A percentile compares a stretch with the other conserved stretches of the same genome.
Evolutionary conservation across 2,797 vertebrate genomes (phyloP).

Genomic region (Enteromius treurensis): DNA sequence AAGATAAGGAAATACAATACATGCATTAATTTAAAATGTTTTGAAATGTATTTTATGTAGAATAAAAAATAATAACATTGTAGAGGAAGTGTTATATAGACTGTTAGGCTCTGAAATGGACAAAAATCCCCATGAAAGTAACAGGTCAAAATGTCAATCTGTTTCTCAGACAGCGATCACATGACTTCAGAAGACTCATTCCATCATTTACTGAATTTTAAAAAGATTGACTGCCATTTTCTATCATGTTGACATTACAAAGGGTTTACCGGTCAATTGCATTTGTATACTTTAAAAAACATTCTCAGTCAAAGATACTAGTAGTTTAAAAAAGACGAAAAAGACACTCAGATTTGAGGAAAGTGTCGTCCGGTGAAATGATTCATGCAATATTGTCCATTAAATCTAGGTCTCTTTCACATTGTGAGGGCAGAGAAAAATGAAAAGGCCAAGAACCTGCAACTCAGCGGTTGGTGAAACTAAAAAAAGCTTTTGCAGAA

Average conservation of each 20-base stretch:
- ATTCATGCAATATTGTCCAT: not conserved
- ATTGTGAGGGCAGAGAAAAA: not conserved
- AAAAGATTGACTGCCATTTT: not conserved
- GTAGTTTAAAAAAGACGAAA: not conserved
- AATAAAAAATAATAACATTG: not conserved
- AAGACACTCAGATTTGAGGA: not conserved
- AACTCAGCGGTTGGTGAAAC: not conserved
- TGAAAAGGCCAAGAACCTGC: not conserved
- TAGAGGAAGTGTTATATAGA: too few relatives aligned
- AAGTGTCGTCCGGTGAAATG: not conserved
- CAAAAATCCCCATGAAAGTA: not conserved
- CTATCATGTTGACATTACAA: not conserved
- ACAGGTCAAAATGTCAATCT: not conserved
- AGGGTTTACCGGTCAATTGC: not conserved
- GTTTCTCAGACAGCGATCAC: not conserved
- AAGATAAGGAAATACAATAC: not conserved
- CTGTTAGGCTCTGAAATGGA: not conserved
- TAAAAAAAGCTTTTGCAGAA: not conserved
- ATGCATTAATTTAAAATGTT: not conserved
- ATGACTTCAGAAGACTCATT: not conserved
- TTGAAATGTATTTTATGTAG: not conserved
- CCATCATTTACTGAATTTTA: not conserved
- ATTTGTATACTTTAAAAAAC: not conserved
- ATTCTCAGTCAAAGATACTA: not conserved
- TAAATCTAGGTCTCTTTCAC: not conserved